Base-by-base conservation (phyloP, 2,113 vertebrate species). In the Myiopsitta monachus region DNA sequence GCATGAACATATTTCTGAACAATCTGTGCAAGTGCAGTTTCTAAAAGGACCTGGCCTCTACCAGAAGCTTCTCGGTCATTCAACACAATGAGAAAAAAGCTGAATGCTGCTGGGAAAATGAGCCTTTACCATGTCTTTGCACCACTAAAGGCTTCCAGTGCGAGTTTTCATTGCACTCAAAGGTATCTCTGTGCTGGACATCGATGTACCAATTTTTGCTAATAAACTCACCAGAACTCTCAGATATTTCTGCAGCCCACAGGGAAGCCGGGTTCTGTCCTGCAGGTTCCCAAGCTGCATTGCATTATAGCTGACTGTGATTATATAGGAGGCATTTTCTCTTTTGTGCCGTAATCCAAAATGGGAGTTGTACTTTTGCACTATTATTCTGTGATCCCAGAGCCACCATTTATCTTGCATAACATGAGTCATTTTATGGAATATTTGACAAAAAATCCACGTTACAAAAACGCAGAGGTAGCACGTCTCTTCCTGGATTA, bases 161-260 rank as follows among this genome's bases (percentile, higher is more conserved):
- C 26, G 23, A 14, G 31, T 22, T 68, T 51, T 36, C 41, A 1
- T 15, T 47, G 44, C 44, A 15, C 51, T 16, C 61, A n/a, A 22
- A 70, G 28, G 24, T 8, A 0, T 3, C 27, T 81, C 66, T 59
- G 9, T 4, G 55, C 39, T 1, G 1, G 36, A 6, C 11, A 1
- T 7, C 2, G 2, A 9, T 10, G 90, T 5, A 6, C 3, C 17
- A 5, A 6, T 14, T 8, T 4, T 66, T 70, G 22, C 21, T 84
- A 31, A 69, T 22, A 33, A 68, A 8, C 87, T 28, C 31, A 23
- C 2, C 22, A 31, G 24, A 49, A 30, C n/a, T 94, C 81, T 52
- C 41, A 19, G 4, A 21, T 12, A 21, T 54, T 87, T 4, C 3
- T 11, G n/a, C 26, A 74, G n/a, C 21, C 44, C 75, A 24, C 11